Percentiles rank a stretch among this genome's conserved stretches.
phyloP scores from a whole-genome alignment of 2,113 vertebrate genomes.

The Aphelocoma coerulescens region DNA sequence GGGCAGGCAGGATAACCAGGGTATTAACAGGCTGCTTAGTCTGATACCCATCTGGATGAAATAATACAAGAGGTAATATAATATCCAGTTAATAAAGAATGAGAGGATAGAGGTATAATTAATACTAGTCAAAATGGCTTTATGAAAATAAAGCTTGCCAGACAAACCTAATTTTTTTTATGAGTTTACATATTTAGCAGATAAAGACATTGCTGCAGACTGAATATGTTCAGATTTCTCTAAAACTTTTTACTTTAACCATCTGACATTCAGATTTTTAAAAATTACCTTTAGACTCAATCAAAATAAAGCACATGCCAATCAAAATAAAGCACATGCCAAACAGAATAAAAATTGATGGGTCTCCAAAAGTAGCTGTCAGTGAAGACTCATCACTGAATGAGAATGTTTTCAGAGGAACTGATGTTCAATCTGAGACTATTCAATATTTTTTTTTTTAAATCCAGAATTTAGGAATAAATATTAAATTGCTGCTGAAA shows the following conservation, averaged over 20 bases:
- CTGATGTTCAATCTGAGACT: neutral
- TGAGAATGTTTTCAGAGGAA: neutral
- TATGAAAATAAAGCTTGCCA: neutral
- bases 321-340: neutral
- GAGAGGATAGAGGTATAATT: neutral
- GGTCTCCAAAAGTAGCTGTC: neutral
- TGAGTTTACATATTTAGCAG: neutral
- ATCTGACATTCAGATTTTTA: neutral
- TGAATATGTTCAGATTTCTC: neutral
- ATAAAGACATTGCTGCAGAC: neutral
- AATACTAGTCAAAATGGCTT: neutral
- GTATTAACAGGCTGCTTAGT: neutral
- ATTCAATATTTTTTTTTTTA: neutral
- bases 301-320: neutral
- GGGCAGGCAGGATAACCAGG: neutral
- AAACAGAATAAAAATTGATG: neutral
- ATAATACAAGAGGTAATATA: neutral
- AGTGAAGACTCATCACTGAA: neutral
- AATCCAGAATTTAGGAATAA: neutral
- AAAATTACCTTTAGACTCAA: neutral
- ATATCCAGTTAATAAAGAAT: neutral
- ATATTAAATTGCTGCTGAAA: neutral
- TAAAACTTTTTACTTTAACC: neutral
- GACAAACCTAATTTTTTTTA: neutral
- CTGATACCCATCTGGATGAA: neutral